phyloP scores from a whole-genome alignment of 2,888 invertebrate species.

The Mactromeris polynyma region DNA sequence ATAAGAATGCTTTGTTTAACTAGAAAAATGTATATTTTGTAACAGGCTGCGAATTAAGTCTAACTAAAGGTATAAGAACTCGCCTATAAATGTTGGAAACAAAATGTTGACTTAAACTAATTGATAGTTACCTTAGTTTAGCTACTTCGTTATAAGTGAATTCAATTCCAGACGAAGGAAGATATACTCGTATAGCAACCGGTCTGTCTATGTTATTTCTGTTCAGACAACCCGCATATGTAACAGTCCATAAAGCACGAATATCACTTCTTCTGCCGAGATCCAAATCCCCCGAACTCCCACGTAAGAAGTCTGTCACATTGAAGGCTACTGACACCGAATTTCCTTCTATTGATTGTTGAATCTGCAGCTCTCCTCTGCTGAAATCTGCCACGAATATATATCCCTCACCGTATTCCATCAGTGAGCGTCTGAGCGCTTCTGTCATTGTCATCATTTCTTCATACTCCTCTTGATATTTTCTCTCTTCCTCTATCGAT shows the following conservation, averaged over 20 bases:
- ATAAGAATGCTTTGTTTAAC: too few species aligned
- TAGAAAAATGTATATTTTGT: too few species aligned
- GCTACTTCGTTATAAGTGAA: conserved; percentile 76
- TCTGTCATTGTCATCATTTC: conserved; percentile 74
- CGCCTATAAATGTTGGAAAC: too few species aligned
- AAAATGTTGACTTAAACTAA: background rate
- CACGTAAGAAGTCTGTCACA: conserved; percentile 62
- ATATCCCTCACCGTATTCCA: conserved; percentile 73
- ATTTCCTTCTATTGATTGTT: conserved; percentile 43
- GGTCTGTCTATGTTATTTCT: conserved; percentile 59
- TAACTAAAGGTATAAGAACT: too few species aligned
- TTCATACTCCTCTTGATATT: conserved; percentile 66
- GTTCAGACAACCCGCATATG: conserved; percentile 63
- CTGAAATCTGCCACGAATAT: conserved; percentile 74
- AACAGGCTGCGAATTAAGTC: too few species aligned
- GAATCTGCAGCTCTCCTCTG: conserved; percentile 63
- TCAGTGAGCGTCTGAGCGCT: conserved; percentile 64
- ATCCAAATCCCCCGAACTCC: conserved; percentile 54
- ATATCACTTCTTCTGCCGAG: conserved; percentile 43
- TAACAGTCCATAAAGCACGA: conserved; percentile 74
- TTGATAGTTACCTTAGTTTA: conserved; percentile 73
- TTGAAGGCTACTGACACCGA: conserved; percentile 65
- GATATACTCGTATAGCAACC: conserved; percentile 74
- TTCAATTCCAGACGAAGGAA: conserved; percentile 70
- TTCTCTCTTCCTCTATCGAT: conserved; percentile 60